Conservation (phyloP, 2,888 invertebrate genomes). For the Heliconius hortense region DNA sequence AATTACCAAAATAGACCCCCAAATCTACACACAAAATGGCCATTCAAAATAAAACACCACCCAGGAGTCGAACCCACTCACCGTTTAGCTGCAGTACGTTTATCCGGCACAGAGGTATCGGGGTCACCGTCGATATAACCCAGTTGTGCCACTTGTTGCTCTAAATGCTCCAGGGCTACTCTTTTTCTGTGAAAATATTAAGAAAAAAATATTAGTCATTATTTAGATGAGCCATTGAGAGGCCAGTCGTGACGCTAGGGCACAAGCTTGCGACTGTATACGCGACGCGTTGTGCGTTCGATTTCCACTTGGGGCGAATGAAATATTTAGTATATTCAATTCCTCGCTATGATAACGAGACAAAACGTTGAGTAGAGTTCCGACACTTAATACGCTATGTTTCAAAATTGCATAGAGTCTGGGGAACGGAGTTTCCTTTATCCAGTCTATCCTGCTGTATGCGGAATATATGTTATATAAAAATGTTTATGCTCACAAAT, state of each 20-base stretch:
- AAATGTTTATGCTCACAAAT: too few relatives aligned
- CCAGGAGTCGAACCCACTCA: not conserved
- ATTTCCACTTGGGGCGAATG: not conserved
- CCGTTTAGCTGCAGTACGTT: constrained; percentile 51
- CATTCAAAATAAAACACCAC: not conserved
- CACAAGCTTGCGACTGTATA: not conserved
- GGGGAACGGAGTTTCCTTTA: not conserved
- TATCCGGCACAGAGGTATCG: constrained; percentile 51
- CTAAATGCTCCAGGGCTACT: constrained; percentile 83
- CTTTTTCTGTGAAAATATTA: constrained; percentile 62
- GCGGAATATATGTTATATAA: not conserved
- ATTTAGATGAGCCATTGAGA: too few relatives aligned
- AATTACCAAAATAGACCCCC: too few relatives aligned
- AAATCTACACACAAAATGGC: not conserved
- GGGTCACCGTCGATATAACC: constrained; percentile 87
- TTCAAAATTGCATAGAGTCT: not conserved
- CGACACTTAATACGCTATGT: not conserved
- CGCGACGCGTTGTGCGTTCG: not conserved
- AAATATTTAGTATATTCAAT: not conserved
- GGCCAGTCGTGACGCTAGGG: not conserved
- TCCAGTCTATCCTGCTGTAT: not conserved
- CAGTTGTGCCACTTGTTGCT: constrained; percentile 88
- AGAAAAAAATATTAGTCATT: not conserved
- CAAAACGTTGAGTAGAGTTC: not conserved
- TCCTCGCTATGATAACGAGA: too few relatives aligned